These are phyloP conservation scores for Beaufortia kweichowensis DNA, from an alignment of 2,113 vertebrate genomes.

Conservation along the genomic window DNA sequence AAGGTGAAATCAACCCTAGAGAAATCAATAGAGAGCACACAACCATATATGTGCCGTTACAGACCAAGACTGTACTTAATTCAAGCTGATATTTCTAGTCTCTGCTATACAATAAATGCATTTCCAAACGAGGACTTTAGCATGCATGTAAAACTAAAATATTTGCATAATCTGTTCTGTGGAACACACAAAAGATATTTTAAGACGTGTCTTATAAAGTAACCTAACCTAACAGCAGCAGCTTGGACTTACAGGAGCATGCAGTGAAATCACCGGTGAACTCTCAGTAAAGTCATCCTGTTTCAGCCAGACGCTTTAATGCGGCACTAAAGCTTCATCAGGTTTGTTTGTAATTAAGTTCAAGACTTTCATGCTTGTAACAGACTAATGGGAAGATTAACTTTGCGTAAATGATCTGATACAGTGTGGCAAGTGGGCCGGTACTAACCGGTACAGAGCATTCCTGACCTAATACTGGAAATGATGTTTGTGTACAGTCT, in stretches of 20 bases:
- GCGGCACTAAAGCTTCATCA: neutral
- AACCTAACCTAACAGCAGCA: too few species aligned
- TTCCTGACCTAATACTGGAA: neutral
- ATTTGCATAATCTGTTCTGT: too few species aligned
- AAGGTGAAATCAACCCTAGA: neutral
- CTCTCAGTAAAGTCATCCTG: conserved; percentile 1
- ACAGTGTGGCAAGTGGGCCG: too few species aligned
- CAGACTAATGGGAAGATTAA: neutral
- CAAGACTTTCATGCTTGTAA: neutral
- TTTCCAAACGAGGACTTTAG: neutral
- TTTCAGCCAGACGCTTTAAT: neutral
- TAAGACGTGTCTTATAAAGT: too few species aligned
- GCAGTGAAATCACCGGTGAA: too few species aligned
- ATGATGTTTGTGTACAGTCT: neutral
- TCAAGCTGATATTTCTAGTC: neutral
- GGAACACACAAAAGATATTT: too few species aligned
- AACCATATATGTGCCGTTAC: neutral
- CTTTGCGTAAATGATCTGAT: neutral
- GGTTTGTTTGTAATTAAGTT: neutral
- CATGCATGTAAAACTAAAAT: neutral
- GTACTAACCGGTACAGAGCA: too few species aligned
- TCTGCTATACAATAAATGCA: neutral
- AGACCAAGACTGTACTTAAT: neutral
- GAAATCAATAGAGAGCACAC: conserved; percentile 18
- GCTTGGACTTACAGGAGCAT: too few species aligned